Base-by-base conservation (phyloP, 2,888 invertebrate genomes). In the Cantharis rustica region DNA sequence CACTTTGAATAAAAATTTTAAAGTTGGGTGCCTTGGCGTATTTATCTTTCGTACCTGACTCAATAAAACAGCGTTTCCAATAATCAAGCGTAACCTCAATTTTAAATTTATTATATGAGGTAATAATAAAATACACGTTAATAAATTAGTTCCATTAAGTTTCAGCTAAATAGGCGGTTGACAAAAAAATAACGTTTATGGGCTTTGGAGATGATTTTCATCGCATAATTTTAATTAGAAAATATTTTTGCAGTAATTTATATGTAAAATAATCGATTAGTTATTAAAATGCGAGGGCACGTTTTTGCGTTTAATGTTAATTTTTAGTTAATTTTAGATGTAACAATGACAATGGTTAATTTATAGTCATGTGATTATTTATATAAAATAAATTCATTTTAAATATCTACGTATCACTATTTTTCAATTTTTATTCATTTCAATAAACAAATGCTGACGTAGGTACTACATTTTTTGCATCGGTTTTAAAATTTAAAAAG, bases 211-310 rank as follows among this genome's bases (percentile, higher is more conserved):
- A 73, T 79, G 83, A 82, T 82, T 81, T 82, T 83, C 80, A 83
- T 83, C 82, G 80, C 78, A 78, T 77, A 66, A 81, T 82, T 83
- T 84, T 83, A 83, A 83, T 83, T 83, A 83, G 81, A 79, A 81
- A 82, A 80, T 81, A 81, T 80, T 80, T 80, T 77, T 68, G 66
- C 75, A 75, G 81, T 82, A 84, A 83, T 83, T 83, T 82, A 83
- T 82, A 84, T 83, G 82, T 81, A 82, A 82, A 83, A 81, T 83
- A 82, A 84, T 84, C 84, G 83, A 84, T 83, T 78, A 81, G 83
- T 82, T 83, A 84, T 84, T 84, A 84, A 84, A 84, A 84, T 84
- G 84, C 84, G 80, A 78, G 80, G 79, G 82, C 83, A 84, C 84
- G 84, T 80, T 79, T 80, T 80, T 79, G 79, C 80, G 80, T 81